Evolutionary conservation across 2,888 invertebrate genomes (phyloP).

Genomic region (Tineola bisselliella): DNA sequence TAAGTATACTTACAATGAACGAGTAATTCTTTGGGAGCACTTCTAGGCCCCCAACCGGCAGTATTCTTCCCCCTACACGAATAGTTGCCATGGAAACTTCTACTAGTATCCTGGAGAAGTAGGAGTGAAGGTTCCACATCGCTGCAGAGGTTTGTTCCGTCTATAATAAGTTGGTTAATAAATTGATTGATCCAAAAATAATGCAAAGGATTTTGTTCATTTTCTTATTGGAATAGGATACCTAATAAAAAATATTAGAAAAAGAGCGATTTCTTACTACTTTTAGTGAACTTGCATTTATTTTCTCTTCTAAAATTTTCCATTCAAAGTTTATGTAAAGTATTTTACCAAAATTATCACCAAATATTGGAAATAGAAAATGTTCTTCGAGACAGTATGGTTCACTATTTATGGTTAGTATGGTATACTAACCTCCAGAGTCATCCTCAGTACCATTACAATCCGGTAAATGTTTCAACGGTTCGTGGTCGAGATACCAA

Average conservation of each 20-base stretch:
- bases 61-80: constrained; percentile 90
- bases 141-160: constrained; percentile 70
- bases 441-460: constrained; percentile 70
- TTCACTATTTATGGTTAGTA: too few relatives aligned
- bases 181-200: too few relatives aligned
- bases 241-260: too few relatives aligned
- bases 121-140: constrained; percentile 88
- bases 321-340: too few relatives aligned
- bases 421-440: constrained; percentile 21
- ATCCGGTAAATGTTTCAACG: constrained; percentile 86
- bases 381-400: too few relatives aligned
- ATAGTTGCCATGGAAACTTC: constrained; percentile 93
- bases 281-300: too few relatives aligned
- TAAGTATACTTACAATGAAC: constrained; percentile 76
- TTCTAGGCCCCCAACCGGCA: constrained; percentile 88
- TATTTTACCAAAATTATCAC: too few relatives aligned
- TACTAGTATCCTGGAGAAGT: constrained; percentile 84
- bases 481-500: constrained; percentile 86
- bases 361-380: too few relatives aligned
- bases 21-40: constrained; percentile 79
- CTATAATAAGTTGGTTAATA: constrained; percentile 27
- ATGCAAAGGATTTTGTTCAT: too few relatives aligned
- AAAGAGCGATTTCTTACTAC: too few relatives aligned
- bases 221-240: too few relatives aligned
- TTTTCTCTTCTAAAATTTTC: too few relatives aligned